Conservation (phyloP, 2,113 vertebrate species). For the Tyrannus savana region DNA sequence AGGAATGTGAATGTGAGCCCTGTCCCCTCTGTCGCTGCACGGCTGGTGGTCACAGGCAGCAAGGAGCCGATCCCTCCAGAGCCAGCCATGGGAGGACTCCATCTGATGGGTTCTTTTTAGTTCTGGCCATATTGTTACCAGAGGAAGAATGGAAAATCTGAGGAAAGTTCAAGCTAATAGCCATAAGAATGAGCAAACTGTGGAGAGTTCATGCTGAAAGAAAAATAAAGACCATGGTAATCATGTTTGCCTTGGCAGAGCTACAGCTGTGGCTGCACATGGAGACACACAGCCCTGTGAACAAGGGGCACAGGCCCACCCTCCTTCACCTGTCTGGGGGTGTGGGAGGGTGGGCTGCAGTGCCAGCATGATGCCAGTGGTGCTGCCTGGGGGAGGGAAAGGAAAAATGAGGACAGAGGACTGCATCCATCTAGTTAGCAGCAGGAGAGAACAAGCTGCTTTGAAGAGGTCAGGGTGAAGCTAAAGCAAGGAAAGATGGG, state of each 20-base stretch:
- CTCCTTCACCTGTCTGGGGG: not conserved
- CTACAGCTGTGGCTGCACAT: not conserved
- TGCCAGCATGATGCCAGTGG: not conserved
- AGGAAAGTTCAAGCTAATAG: conserved; percentile 1
- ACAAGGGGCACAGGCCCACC: not conserved
- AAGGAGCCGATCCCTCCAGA: not conserved
- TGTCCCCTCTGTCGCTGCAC: fast-evolving
- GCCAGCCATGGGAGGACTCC: not conserved
- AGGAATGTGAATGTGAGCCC: not conserved
- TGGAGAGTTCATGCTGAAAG: not conserved
- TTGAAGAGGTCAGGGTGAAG: not conserved
- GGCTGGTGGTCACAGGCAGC: not conserved
- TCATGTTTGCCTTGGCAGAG: conserved; percentile 24
- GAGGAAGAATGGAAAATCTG: conserved; percentile 14
- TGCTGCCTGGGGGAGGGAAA: not conserved
- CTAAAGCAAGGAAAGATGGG: not conserved
- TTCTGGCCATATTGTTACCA: not conserved
- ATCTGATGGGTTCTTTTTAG: not conserved
- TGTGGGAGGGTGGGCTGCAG: not conserved
- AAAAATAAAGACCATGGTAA: not conserved
- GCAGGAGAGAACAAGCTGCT: not conserved
- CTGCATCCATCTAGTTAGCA: fast-evolving
- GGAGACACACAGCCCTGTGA: not conserved
- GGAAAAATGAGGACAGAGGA: not conserved
- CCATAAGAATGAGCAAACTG: not conserved